Evolutionary conservation across 2,113 vertebrate genomes (phyloP).

Genomic region (Pelecanoides urinatrix): DNA sequence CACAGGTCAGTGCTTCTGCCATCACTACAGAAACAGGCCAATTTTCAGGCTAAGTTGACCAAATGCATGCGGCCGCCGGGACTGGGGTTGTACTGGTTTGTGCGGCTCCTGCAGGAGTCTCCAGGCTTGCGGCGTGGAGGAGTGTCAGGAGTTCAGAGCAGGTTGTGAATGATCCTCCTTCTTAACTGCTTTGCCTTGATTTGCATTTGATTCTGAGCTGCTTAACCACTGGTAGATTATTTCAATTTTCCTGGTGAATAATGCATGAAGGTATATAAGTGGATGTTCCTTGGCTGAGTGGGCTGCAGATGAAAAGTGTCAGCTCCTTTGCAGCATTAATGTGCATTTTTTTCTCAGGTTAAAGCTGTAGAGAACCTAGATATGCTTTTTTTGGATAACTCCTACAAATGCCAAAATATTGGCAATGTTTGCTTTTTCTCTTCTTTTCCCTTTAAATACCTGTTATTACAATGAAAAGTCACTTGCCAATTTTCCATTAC

Average conservation of each 20-base stretch:
- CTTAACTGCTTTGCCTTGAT: conserved; percentile 10
- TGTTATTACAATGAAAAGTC: conserved; percentile 46
- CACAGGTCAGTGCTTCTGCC: neutral
- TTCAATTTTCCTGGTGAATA: conserved; percentile 51
- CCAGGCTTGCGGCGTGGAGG: neutral
- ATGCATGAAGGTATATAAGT: conserved; percentile 56
- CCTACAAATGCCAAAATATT: conserved; percentile 64
- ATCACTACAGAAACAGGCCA: rapidly evolving
- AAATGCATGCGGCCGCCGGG: rapidly evolving
- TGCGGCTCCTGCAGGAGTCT: neutral
- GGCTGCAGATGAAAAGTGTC: conserved; percentile 62
- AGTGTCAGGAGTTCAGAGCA: neutral
- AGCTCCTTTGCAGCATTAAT: conserved; percentile 56
- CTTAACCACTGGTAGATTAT: conserved; percentile 34
- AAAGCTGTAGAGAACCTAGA: conserved; percentile 22
- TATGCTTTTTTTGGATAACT: conserved; percentile 36
- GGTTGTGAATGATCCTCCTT: conserved; percentile 22
- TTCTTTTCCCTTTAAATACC: conserved; percentile 4
- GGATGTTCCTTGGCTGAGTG: conserved; percentile 60
- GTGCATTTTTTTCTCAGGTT: conserved; percentile 35
- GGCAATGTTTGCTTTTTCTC: conserved; percentile 10
- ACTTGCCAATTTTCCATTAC: conserved; percentile 23
- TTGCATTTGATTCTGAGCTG: conserved; percentile 40
- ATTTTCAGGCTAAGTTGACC: neutral
- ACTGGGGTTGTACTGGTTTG: neutral